phyloP scores from a whole-genome alignment of 2,888 invertebrate genomes.

The Drosophila recens region DNA sequence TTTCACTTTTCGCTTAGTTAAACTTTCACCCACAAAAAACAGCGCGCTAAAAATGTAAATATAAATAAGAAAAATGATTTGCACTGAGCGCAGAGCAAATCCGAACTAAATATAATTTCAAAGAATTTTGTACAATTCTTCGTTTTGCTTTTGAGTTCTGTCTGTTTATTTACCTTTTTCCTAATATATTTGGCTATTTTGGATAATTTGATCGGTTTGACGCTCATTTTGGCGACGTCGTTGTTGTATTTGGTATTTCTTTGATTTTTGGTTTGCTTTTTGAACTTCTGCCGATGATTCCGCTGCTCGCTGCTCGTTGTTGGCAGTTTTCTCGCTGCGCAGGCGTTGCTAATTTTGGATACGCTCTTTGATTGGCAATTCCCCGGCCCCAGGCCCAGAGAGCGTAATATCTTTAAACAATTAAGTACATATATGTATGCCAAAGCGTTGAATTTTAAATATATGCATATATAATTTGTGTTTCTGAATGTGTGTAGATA shows the following conservation, averaged over 20 bases:
- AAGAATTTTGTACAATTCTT: constrained; percentile 16
- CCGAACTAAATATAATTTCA: constrained; percentile 29
- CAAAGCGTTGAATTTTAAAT: constrained; percentile 18
- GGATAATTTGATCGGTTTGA: constrained; percentile 83
- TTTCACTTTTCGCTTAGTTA: constrained; percentile 15
- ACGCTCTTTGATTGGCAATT: constrained; percentile 48
- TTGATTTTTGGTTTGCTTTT: constrained; percentile 5
- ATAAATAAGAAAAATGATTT: constrained; percentile 5
- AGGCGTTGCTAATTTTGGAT: constrained; percentile 68
- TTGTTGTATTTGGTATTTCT: constrained; percentile 39
- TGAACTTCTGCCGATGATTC: constrained; percentile 24
- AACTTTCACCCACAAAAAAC: constrained; percentile 64
- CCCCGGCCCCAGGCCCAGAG: constrained; percentile 35
- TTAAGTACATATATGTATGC: constrained; percentile 10
- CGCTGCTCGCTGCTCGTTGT: background rate
- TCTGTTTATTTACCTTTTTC: constrained; percentile 82
- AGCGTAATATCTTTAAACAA: constrained; percentile 31
- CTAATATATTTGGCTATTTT: constrained; percentile 85
- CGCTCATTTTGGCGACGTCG: constrained; percentile 75
- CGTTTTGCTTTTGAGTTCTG: background rate
- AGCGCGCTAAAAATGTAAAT: background rate
- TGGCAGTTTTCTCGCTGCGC: constrained; percentile 16
- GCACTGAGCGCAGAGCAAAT: constrained; percentile 16
- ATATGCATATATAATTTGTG: constrained; percentile 4
- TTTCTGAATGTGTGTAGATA: background rate